Percentiles rank a stretch among this genome's conserved stretches.
Evolutionary conservation across 2,888 invertebrate genomes (phyloP).

Genomic region (Volucella inanis): DNA sequence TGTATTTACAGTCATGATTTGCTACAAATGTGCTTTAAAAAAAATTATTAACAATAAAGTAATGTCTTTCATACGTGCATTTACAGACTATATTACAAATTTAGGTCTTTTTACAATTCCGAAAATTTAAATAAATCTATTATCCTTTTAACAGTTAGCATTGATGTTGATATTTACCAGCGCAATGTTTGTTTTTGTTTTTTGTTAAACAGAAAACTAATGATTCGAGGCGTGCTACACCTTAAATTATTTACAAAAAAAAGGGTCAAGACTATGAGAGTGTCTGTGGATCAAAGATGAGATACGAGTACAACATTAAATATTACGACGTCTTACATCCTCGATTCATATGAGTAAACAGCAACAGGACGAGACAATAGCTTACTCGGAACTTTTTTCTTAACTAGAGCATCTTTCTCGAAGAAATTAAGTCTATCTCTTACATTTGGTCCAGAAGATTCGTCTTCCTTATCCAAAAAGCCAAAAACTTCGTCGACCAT

Average conservation of each 20-base stretch:
- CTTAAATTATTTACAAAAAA: constrained; percentile 51
- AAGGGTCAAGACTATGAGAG: not conserved
- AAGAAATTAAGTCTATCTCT: constrained; percentile 83
- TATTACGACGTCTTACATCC: constrained; percentile 71
- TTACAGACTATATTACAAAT: constrained; percentile 54
- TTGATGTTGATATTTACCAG: constrained; percentile 45
- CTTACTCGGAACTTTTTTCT: constrained; percentile 81
- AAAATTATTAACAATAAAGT: constrained; percentile 30
- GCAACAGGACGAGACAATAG: constrained; percentile 82
- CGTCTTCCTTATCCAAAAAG: constrained; percentile 86
- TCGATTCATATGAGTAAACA: constrained; percentile 76
- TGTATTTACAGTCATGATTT: constrained; percentile 64
- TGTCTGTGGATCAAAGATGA: constrained; percentile 4
- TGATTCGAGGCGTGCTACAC: constrained; percentile 64
- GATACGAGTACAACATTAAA: constrained; percentile 13
- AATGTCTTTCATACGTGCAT: constrained; percentile 30
- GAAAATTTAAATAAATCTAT: constrained; percentile 13
- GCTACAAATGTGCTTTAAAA: constrained; percentile 51
- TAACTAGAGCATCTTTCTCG: constrained; percentile 80
- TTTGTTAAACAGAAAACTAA: not conserved
- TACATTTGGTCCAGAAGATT: constrained; percentile 81
- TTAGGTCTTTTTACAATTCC: constrained; percentile 5
- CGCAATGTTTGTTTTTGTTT: constrained; percentile 17
- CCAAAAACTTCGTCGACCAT: constrained; percentile 88
- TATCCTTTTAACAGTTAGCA: constrained; percentile 11